phyloP scores from a whole-genome alignment of 2,888 invertebrate genomes.

The Stegophylla sp. region DNA sequence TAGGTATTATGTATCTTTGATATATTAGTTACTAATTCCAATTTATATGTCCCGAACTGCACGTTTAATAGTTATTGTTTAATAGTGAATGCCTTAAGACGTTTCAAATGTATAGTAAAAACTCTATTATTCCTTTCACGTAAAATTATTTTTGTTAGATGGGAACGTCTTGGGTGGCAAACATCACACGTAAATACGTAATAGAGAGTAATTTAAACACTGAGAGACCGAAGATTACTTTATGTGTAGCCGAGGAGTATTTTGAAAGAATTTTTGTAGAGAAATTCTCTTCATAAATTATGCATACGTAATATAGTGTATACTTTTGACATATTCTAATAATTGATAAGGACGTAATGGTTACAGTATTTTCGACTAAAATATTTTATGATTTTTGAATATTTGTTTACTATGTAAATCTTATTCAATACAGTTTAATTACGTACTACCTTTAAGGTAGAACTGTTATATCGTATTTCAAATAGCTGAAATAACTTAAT shows the following conservation, averaged over 20 bases:
- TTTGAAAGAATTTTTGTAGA: neutral
- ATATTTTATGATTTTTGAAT: too few relatives aligned
- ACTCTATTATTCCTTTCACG: conserved; percentile 11
- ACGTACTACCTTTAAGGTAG: too few relatives aligned
- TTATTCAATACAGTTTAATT: neutral
- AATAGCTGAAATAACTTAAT: too few relatives aligned
- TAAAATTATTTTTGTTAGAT: conserved; percentile 14
- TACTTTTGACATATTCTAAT: too few relatives aligned
- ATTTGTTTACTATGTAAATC: too few relatives aligned
- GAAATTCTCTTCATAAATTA: conserved; percentile 7
- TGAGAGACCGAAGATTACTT: neutral
- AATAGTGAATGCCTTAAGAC: conserved; percentile 28
- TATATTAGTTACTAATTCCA: neutral
- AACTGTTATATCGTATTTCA: too few relatives aligned
- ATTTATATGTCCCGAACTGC: neutral
- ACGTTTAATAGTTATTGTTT: conserved; percentile 33
- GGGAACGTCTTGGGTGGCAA: conserved; percentile 55
- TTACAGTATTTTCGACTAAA: too few relatives aligned
- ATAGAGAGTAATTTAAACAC: conserved; percentile 22
- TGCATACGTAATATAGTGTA: neutral
- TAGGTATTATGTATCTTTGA: neutral
- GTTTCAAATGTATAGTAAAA: conserved; percentile 2
- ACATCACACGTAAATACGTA: conserved; percentile 35
- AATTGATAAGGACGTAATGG: too few relatives aligned
- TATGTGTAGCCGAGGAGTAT: neutral